phyloP scores from a whole-genome alignment of 1,140 invertebrate genomes.

The Neotoxoptera formosana region DNA sequence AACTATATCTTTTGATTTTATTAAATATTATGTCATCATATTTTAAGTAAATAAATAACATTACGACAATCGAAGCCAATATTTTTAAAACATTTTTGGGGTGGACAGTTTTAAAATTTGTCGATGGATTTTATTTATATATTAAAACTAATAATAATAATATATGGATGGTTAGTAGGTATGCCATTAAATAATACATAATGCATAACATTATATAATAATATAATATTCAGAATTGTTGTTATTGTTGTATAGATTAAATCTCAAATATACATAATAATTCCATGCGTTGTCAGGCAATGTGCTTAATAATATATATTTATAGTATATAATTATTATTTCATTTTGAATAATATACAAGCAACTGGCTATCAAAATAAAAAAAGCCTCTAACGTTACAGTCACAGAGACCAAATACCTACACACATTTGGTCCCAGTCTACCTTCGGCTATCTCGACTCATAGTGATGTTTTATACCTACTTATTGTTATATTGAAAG shows the following conservation, averaged over 20 bases:
- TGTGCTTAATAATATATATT: background rate
- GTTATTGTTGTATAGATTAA: conserved; percentile 8
- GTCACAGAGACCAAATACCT: background rate
- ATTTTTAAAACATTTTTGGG: background rate
- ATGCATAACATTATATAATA: background rate
- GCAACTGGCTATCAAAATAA: background rate
- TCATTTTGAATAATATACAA: background rate
- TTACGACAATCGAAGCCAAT: background rate
- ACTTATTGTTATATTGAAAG: background rate
- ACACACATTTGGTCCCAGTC: too few relatives aligned
- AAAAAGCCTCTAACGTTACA: background rate
- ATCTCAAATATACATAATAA: conserved; percentile 22
- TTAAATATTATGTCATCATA: conserved; percentile 16
- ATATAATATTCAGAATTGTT: conserved; percentile 8
- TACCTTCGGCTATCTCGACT: background rate
- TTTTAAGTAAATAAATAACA: conserved; percentile 15
- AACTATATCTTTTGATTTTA: conserved; percentile 26
- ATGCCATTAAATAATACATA: conserved; percentile 24
- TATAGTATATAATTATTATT: background rate
- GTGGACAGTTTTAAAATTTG: background rate
- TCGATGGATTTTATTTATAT: background rate
- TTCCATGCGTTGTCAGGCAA: background rate
- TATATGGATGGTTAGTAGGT: background rate
- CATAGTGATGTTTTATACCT: background rate
- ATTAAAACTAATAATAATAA: conserved; percentile 21